phyloP scores from a whole-genome alignment of 2,888 invertebrate species.

The Lycaena phlaeas region DNA sequence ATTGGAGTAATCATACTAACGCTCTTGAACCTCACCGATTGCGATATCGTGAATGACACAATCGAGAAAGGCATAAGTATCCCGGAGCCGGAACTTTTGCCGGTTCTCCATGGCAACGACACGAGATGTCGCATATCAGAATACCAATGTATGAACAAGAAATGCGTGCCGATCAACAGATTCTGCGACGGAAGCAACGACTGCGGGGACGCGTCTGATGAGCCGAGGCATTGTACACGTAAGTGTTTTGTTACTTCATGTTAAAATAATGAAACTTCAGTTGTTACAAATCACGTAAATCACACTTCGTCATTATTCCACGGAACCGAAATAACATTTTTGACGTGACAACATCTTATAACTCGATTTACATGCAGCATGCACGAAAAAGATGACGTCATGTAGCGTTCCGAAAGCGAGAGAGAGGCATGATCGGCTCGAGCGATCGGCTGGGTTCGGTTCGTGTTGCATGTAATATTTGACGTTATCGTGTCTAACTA shows the following conservation, averaged over 20 bases:
- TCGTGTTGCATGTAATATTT: too few species aligned
- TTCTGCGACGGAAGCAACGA: constrained; percentile 86
- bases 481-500: too few species aligned
- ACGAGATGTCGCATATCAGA: constrained; percentile 77
- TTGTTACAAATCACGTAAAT: too few species aligned
- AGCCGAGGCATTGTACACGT: constrained; percentile 87
- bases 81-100: constrained; percentile 51
- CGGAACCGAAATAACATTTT: too few species aligned
- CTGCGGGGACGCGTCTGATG: constrained; percentile 86
- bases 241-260: constrained; percentile 71
- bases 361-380: too few species aligned
- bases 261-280: too few species aligned
- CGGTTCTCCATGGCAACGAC: constrained; percentile 56
- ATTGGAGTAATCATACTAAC: constrained; percentile 36
- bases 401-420: too few species aligned
- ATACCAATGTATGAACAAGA: constrained; percentile 77
- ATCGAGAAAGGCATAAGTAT: constrained; percentile 38
- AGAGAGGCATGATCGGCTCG: too few species aligned
- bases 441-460: too few species aligned
- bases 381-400: too few species aligned
- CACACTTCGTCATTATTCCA: too few species aligned
- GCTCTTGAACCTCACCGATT: constrained; percentile 39
- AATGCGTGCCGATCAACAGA: constrained; percentile 79
- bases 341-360: too few species aligned
- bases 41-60: constrained; percentile 41